Conservation (phyloP, 92 coral and sea anemone species). For the Zoanthus sociatus region DNA sequence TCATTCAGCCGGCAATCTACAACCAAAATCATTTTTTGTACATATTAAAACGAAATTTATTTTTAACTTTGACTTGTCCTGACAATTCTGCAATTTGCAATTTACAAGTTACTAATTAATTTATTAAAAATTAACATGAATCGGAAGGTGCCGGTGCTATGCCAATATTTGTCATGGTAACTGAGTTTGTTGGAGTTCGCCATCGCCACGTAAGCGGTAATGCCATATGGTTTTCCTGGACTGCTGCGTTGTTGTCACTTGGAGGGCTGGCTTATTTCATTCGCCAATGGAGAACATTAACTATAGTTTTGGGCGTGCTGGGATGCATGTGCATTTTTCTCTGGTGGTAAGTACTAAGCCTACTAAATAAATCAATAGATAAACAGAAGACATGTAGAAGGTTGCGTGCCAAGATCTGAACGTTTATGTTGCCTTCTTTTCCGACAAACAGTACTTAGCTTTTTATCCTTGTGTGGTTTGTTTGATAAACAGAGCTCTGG, state of each 20-base stretch:
- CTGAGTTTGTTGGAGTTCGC: slow-evolving; percentile 27
- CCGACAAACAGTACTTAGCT: too few relatives aligned
- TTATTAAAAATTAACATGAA: neutral
- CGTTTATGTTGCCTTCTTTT: too few relatives aligned
- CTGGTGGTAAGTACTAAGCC: slow-evolving; percentile 1
- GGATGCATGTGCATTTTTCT: slow-evolving; percentile 21
- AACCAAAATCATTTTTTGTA: too few relatives aligned
- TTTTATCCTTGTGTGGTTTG: too few relatives aligned
- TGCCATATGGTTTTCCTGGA: slow-evolving; percentile 28
- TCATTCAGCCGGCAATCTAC: too few relatives aligned
- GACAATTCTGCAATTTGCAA: too few relatives aligned
- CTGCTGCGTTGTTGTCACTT: neutral
- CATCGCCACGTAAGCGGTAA: slow-evolving; percentile 26
- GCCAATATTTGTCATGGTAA: slow-evolving; percentile 28
- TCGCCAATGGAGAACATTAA: slow-evolving; percentile 35
- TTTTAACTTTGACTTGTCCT: too few relatives aligned
- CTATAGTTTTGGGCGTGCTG: slow-evolving; percentile 11
- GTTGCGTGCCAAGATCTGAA: too few relatives aligned
- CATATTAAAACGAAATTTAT: too few relatives aligned
- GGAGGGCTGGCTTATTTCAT: slow-evolving; percentile 34
- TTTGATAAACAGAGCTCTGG: too few relatives aligned
- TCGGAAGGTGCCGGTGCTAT: slow-evolving; percentile 16
- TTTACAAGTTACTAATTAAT: too few relatives aligned
- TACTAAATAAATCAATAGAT: neutral
- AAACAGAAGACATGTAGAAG: neutral